phyloP scores from a whole-genome alignment of 2,113 vertebrate genomes.

The Oriolus oriolus region DNA sequence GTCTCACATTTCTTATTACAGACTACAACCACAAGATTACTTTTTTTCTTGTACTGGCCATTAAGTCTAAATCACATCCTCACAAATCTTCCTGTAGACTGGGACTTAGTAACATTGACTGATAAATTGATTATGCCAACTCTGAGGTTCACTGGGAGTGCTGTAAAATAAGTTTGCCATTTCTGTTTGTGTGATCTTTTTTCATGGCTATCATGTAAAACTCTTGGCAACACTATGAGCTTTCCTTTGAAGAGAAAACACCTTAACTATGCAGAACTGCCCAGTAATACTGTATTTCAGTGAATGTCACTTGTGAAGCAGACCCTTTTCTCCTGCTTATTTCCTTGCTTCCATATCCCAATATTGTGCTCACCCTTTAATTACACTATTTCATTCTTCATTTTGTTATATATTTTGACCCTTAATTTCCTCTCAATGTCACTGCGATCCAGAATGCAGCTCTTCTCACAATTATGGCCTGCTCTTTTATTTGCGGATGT shows the following conservation, averaged over 20 bases:
- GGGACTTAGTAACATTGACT: background rate
- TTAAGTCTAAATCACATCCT: background rate
- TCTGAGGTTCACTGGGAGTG: background rate
- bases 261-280: background rate
- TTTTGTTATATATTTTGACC: background rate
- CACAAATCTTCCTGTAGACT: background rate
- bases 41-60: background rate
- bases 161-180: fast-evolving
- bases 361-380: background rate
- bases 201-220: background rate
- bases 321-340: background rate
- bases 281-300: background rate
- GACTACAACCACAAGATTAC: background rate
- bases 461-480: background rate
- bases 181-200: background rate
- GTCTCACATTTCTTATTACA: background rate
- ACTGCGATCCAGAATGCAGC: background rate
- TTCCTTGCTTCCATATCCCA: background rate
- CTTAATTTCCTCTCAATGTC: background rate
- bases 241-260: background rate
- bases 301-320: background rate
- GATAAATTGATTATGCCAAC: background rate
- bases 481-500: background rate
- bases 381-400: background rate
- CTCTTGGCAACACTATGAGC: background rate